Evolutionary conservation across 1,140 invertebrate genomes (phyloP).

Genomic region (Chlorops oryzae): DNA sequence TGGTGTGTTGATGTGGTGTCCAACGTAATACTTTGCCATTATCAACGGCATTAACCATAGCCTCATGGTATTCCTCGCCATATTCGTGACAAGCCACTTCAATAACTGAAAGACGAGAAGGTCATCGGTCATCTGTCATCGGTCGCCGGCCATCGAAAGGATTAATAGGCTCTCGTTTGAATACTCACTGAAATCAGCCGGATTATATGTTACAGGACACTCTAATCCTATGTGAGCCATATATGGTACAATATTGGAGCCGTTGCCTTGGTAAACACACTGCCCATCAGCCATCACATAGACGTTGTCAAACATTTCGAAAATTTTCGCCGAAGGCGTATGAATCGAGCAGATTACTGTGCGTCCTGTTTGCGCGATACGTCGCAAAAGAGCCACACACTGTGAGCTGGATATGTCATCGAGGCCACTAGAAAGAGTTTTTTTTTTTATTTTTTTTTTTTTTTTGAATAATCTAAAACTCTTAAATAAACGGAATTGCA

Average conservation of each 20-base stretch:
- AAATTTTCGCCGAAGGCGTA: conserved; percentile 77
- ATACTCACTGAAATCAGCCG: conserved; percentile 72
- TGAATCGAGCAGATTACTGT: conserved; percentile 89
- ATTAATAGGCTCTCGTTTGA: no score
- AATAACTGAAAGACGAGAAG: conserved; percentile 56
- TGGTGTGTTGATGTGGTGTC: conserved; percentile 24
- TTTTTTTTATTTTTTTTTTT: no score
- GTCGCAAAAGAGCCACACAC: conserved; percentile 67
- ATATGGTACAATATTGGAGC: conserved; percentile 63
- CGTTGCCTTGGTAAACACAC: conserved; percentile 67
- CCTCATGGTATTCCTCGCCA: conserved; percentile 56
- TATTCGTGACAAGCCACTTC: conserved; percentile 73
- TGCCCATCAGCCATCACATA: conserved; percentile 68
- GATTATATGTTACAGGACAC: conserved; percentile 73
- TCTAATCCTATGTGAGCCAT: conserved; percentile 58
- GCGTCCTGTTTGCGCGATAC: conserved; percentile 70
- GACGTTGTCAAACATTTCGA: conserved; percentile 70
- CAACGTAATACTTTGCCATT: conserved; percentile 55
- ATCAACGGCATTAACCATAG: conserved; percentile 58
- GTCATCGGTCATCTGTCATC: no score
- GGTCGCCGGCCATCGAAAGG: no score
- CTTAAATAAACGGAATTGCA: not conserved
- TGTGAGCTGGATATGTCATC: conserved; percentile 72
- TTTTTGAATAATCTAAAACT: no score
- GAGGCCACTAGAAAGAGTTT: conserved; percentile 52